A percentile compares a stretch with the other conserved stretches of the same genome.
Evolutionary conservation across 2,113 vertebrate genomes (phyloP).

Genomic region (Psilopogon haemacephalus): DNA sequence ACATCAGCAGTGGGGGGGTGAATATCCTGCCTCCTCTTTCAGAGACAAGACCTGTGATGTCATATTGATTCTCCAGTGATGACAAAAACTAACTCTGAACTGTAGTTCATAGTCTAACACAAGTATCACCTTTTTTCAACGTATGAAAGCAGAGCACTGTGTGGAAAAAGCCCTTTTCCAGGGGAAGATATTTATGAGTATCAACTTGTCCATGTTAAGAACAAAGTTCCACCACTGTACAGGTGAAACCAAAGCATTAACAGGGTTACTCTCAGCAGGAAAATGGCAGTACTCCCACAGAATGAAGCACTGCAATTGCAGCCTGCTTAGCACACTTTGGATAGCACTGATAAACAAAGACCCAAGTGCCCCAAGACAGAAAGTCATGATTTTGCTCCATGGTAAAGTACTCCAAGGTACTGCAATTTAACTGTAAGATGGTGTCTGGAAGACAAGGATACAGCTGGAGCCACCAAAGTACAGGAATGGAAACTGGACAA

Average conservation of each 20-base stretch:
- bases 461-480: background rate
- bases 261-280: slow-evolving; percentile 90
- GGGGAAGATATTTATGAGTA: background rate
- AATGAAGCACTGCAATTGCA: slow-evolving; percentile 92
- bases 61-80: background rate
- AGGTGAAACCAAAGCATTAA: slow-evolving; percentile 61
- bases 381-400: background rate
- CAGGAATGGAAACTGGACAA: background rate
- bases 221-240: slow-evolving; percentile 42
- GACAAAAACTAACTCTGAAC: background rate
- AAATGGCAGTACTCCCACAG: slow-evolving; percentile 89
- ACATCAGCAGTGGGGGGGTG: fast-evolving
- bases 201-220: slow-evolving; percentile 71
- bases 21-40: background rate
- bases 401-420: background rate
- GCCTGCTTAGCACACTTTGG: slow-evolving; percentile 79
- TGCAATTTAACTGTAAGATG: background rate
- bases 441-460: background rate
- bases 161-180: background rate
- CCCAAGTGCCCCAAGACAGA: background rate
- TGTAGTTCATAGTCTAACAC: background rate
- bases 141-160: background rate
- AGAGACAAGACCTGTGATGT: background rate
- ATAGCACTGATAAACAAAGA: fast-evolving
- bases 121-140: background rate